Evolutionary conservation across 2,113 vertebrate genomes (phyloP).

Genomic region (Cyanoramphus novaezelandiae): DNA sequence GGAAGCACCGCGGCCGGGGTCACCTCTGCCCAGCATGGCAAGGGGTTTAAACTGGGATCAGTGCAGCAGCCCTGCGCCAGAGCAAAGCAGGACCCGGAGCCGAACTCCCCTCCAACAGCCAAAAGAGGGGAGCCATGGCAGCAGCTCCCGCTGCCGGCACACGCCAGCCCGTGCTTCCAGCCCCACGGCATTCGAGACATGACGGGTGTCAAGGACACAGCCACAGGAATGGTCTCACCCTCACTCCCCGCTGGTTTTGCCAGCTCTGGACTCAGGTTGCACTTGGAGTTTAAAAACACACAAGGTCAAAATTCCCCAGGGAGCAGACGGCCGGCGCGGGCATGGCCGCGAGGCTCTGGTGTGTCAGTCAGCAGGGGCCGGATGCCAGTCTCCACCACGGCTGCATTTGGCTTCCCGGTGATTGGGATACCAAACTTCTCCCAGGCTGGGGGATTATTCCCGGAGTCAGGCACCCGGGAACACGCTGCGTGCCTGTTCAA

Average conservation of each 20-base stretch:
- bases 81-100: neutral
- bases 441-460: neutral
- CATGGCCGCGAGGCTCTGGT: fast-evolving
- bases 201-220: fast-evolving
- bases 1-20: fast-evolving
- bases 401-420: neutral
- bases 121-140: neutral
- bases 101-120: neutral
- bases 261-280: neutral
- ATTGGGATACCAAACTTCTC: neutral
- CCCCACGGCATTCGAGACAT: fast-evolving
- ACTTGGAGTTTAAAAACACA: neutral
- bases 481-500: fast-evolving
- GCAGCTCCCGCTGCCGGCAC: neutral
- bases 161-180: fast-evolving
- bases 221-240: neutral
- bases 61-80: fast-evolving
- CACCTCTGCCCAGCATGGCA: neutral
- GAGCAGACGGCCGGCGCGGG: fast-evolving
- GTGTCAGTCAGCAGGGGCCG: neutral
- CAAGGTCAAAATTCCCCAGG: neutral
- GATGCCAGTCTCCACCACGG: neutral
- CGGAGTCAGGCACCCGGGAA: neutral
- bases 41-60: neutral
- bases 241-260: neutral